Evolutionary conservation across 1,140 invertebrate species (phyloP).

Genomic region (Hetaerina americana): DNA sequence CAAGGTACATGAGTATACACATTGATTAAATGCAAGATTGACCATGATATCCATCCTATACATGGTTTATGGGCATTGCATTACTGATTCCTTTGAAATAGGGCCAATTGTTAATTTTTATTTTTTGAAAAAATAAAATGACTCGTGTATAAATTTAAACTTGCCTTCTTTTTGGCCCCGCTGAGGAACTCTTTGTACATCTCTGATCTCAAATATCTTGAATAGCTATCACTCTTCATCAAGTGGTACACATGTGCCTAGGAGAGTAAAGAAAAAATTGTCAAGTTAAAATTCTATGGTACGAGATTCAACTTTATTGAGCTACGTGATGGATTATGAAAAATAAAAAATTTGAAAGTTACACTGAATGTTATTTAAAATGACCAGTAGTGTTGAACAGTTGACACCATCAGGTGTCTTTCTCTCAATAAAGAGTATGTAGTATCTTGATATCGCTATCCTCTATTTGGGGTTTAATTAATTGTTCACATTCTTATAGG

Average conservation of each 20-base stretch:
- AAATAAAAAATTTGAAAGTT: no score
- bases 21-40: constrained; percentile 1
- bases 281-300: constrained; percentile 1
- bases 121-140: neutral
- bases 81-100: neutral
- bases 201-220: constrained; percentile 91
- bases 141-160: constrained; percentile 18
- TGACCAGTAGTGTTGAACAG: no score
- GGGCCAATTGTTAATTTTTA: neutral
- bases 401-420: no score
- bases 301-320: no score
- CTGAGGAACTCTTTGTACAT: constrained; percentile 97
- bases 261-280: constrained; percentile 21
- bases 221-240: constrained; percentile 99
- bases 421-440: no score
- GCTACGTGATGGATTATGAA: no score
- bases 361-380: no score
- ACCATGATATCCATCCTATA: constrained; percentile 15
- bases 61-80: constrained; percentile 16
- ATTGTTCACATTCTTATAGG: no score
- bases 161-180: constrained; percentile 90
- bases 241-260: constrained; percentile 97
- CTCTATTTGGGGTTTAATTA: no score
- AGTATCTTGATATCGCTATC: no score
- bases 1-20: constrained; percentile 5